phyloP scores from a whole-genome alignment of 35 echinoderm and acorn worm genomes.

The Anneissia japonica region DNA sequence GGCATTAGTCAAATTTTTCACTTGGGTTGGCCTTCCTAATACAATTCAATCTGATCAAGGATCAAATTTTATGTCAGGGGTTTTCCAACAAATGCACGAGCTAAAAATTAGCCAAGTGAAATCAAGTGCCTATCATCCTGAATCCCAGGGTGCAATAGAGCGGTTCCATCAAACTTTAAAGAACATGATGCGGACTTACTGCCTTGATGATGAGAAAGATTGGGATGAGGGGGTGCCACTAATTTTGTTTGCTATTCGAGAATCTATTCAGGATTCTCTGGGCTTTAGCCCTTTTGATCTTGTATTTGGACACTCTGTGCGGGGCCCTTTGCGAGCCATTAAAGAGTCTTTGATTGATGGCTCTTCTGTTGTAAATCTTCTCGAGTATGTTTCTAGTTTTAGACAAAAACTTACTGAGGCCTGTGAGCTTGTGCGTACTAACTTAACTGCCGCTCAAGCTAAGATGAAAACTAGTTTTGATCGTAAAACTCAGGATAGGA shows the following conservation, averaged over 20 bases:
- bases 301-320: slow-evolving; percentile 17
- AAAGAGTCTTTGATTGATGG: not conserved
- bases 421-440: too few relatives aligned
- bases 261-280: slow-evolving; percentile 42
- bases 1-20: slow-evolving; percentile 20
- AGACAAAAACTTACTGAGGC: not conserved
- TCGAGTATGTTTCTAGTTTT: slow-evolving; percentile 10
- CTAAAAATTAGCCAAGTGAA: not conserved
- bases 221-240: slow-evolving; percentile 67
- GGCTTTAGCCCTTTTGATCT: slow-evolving; percentile 67
- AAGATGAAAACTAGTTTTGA: slow-evolving; percentile 43
- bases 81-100: slow-evolving; percentile 31
- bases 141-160: slow-evolving; percentile 36
- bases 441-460: too few relatives aligned
- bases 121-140: slow-evolving; percentile 29
- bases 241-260: slow-evolving; percentile 59
- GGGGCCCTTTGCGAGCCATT: slow-evolving; percentile 1
- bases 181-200: slow-evolving; percentile 52
- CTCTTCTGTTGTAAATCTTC: not conserved
- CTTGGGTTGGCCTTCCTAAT: slow-evolving; percentile 21
- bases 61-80: slow-evolving; percentile 18
- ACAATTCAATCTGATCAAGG: slow-evolving; percentile 28
- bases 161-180: slow-evolving; percentile 76
- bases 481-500: not conserved
- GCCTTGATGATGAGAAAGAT: slow-evolving; percentile 48